Percentiles rank a stretch among this genome's conserved stretches.
These are phyloP conservation scores for Phengaris arion DNA, from an alignment of 2,888 invertebrate species.

Conservation along the genomic window DNA sequence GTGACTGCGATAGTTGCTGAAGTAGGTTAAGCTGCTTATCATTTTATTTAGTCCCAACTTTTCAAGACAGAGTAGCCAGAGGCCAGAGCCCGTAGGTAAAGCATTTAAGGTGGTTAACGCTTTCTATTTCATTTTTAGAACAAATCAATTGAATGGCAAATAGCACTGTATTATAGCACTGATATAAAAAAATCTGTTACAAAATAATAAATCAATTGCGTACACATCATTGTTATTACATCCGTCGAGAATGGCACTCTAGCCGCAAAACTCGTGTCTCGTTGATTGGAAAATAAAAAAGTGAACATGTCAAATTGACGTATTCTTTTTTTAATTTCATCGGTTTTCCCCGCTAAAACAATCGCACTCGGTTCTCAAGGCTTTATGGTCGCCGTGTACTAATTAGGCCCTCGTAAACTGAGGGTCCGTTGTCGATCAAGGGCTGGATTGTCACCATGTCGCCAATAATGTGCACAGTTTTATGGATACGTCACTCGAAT, in stretches of 20 bases:
- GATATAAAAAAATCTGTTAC: not conserved
- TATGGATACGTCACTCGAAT: constrained; percentile 33
- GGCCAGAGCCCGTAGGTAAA: too few relatives aligned
- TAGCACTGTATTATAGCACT: too few relatives aligned
- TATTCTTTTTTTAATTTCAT: constrained; percentile 16
- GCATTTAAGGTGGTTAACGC: too few relatives aligned
- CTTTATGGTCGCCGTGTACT: constrained; percentile 49
- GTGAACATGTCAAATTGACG: constrained; percentile 12
- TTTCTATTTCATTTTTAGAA: too few relatives aligned
- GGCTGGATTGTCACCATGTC: constrained; percentile 53
- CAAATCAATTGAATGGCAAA: too few relatives aligned
- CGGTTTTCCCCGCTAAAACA: constrained; percentile 16
- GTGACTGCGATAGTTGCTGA: too few relatives aligned
- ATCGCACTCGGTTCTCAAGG: constrained; percentile 35
- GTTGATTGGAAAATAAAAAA: constrained; percentile 23
- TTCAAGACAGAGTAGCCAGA: too few relatives aligned
- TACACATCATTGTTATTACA: not conserved
- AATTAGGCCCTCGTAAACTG: constrained; percentile 71
- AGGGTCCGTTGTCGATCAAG: constrained; percentile 69
- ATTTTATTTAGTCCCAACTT: too few relatives aligned
- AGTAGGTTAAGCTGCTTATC: too few relatives aligned
- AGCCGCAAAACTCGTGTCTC: constrained; percentile 2
- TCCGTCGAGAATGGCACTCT: constrained; percentile 10
- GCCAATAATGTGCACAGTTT: constrained; percentile 32
- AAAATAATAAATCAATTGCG: constrained; percentile 4